Conservation (phyloP, 2,797 vertebrate species). For the Hafferia zeledoni region DNA sequence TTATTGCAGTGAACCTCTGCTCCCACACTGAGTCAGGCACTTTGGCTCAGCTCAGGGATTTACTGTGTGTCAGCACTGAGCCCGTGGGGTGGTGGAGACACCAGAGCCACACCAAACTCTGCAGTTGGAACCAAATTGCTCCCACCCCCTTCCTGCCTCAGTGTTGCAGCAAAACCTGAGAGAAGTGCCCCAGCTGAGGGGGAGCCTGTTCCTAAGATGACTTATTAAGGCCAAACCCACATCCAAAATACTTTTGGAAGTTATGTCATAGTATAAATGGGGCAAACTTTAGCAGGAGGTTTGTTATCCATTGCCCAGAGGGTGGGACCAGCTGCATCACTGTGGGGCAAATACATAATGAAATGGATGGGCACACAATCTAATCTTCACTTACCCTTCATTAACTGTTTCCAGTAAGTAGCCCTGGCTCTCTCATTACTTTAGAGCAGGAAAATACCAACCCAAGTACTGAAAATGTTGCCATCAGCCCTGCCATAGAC, state of each 20-base stretch:
- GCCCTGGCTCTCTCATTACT: not conserved
- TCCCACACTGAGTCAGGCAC: conserved; percentile 29
- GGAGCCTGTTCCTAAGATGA: not conserved
- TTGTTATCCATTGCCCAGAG: not conserved
- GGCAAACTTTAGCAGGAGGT: not conserved
- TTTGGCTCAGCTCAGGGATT: conserved; percentile 40
- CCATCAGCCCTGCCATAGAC: not conserved
- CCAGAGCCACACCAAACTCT: not conserved
- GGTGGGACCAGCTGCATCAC: not conserved
- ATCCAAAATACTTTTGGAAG: not conserved
- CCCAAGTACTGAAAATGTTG: not conserved
- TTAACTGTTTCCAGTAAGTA: not conserved
- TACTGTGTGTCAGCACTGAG: not conserved
- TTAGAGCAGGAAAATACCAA: not conserved
- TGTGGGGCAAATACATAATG: not conserved
- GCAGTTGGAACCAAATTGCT: conserved; percentile 39
- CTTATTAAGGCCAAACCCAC: not conserved
- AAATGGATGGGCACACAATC: not conserved
- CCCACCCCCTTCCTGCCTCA: not conserved
- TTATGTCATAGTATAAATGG: not conserved
- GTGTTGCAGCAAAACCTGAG: not conserved
- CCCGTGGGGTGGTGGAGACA: conserved; percentile 30
- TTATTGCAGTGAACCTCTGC: conserved; percentile 30
- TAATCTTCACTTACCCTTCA: not conserved
- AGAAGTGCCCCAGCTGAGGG: not conserved